A percentile compares a stretch with the other conserved stretches of the same genome.
Conservation (phyloP, 1,140 invertebrate genomes). For the Artemia franciscana region DNA sequence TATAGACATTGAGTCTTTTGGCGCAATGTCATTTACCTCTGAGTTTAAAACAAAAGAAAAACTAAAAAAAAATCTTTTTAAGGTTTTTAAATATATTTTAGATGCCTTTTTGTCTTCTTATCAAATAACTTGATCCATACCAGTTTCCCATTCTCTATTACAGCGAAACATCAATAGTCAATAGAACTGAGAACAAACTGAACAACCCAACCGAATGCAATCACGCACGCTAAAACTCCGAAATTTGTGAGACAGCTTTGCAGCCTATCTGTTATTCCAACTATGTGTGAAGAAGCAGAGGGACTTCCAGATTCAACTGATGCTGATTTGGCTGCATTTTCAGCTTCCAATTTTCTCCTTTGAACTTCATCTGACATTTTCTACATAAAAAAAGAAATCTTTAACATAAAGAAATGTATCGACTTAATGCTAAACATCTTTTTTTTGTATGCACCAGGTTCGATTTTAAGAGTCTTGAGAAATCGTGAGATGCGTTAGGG, state of each 20-base stretch:
- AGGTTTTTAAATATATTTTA: too few species aligned
- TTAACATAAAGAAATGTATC: background rate
- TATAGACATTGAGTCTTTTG: too few species aligned
- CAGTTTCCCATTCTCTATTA: too few species aligned
- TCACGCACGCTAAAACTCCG: slow-evolving; percentile 51
- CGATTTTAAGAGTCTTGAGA: background rate
- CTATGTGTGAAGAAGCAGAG: slow-evolving; percentile 1
- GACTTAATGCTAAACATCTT: background rate
- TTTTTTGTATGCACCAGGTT: slow-evolving; percentile 8
- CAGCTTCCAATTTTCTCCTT: slow-evolving; percentile 4
- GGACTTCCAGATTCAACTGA: background rate
- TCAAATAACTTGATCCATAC: too few species aligned
- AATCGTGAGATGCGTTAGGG: background rate
- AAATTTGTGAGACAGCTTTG: slow-evolving; percentile 51
- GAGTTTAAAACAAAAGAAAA: too few species aligned
- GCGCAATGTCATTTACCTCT: too few species aligned
- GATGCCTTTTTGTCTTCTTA: too few species aligned
- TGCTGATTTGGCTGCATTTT: slow-evolving; percentile 13
- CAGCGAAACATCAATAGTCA: too few species aligned
- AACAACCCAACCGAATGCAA: slow-evolving; percentile 61
- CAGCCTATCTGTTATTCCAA: slow-evolving; percentile 17
- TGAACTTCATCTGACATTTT: slow-evolving; percentile 26
- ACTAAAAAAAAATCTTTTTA: too few species aligned
- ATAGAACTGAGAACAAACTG: slow-evolving; percentile 42
- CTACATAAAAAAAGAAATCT: slow-evolving; percentile 18